These are phyloP conservation scores for Amblyopsis hoosieri DNA, from an alignment of 2,797 vertebrate species.

Conservation along the genomic window DNA sequence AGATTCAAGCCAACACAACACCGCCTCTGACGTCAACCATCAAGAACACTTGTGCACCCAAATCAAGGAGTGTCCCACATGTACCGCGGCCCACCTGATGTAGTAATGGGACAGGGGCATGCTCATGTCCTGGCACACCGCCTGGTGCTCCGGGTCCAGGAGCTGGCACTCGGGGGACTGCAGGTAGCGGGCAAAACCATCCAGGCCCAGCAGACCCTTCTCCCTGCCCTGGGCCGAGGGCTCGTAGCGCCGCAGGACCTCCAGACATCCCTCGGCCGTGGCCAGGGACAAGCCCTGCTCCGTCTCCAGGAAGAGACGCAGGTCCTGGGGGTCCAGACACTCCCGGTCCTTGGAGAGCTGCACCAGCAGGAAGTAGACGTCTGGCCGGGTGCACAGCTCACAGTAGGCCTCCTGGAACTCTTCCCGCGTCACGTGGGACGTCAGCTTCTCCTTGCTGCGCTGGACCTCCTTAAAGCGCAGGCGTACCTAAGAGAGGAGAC, in stretches of 20 bases:
- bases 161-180: conserved; percentile 93
- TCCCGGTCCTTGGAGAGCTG: conserved; percentile 98
- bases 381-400: conserved; percentile 94
- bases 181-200: conserved; percentile 94
- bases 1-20: too few relatives aligned
- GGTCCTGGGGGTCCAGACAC: conserved; percentile 92
- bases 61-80: too few relatives aligned
- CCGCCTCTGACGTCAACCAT: too few relatives aligned
- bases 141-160: conserved; percentile 92
- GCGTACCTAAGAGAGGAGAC: conserved; percentile 73
- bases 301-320: conserved; percentile 93
- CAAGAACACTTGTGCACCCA: too few relatives aligned
- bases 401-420: conserved; percentile 96
- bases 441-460: conserved; percentile 95
- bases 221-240: conserved; percentile 87
- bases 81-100: conserved; percentile 69
- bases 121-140: conserved; percentile 93
- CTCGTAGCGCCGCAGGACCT: conserved; percentile 89
- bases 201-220: conserved; percentile 89
- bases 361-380: conserved; percentile 95
- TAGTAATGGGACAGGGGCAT: conserved; percentile 96
- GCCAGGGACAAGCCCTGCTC: conserved; percentile 92
- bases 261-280: conserved; percentile 90
- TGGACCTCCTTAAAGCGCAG: conserved; percentile 97
- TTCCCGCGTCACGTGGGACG: conserved; percentile 91